Percentiles rank a stretch among this genome's conserved stretches.
Conservation (phyloP, 2,797 vertebrate species). For the Lycodopsis pacificus region DNA sequence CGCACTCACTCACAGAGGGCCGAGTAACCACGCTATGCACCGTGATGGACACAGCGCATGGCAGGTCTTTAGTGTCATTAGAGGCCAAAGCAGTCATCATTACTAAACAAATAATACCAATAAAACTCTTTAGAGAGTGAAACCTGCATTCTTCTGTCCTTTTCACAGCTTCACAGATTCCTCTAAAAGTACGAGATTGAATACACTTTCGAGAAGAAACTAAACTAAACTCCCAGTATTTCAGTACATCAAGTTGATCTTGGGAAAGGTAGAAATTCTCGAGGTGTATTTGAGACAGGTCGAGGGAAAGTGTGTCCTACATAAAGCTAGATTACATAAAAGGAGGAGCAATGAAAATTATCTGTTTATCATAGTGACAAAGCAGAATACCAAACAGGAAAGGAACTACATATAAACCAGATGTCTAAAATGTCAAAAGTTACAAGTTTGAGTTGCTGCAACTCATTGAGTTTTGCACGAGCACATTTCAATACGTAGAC, state of each 20-base stretch:
- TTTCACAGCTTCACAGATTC: neutral
- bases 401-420: too few relatives aligned
- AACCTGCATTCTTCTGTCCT: neutral
- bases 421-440: neutral
- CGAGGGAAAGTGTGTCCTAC: neutral
- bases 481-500: neutral
- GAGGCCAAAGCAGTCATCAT: neutral
- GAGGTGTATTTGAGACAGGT: neutral
- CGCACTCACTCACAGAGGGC: neutral
- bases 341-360: neutral
- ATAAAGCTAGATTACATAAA: neutral
- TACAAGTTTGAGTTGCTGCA: neutral
- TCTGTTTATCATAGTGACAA: neutral
- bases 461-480: neutral
- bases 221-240: neutral
- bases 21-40: constrained; percentile 7
- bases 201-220: neutral
- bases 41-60: neutral
- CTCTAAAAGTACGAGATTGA: neutral
- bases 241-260: neutral
- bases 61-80: neutral
- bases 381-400: neutral
- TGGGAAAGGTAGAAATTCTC: neutral
- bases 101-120: neutral
- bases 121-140: neutral